Base-by-base conservation (phyloP, 2,888 invertebrate genomes). In the Luffia ferchaultella region DNA sequence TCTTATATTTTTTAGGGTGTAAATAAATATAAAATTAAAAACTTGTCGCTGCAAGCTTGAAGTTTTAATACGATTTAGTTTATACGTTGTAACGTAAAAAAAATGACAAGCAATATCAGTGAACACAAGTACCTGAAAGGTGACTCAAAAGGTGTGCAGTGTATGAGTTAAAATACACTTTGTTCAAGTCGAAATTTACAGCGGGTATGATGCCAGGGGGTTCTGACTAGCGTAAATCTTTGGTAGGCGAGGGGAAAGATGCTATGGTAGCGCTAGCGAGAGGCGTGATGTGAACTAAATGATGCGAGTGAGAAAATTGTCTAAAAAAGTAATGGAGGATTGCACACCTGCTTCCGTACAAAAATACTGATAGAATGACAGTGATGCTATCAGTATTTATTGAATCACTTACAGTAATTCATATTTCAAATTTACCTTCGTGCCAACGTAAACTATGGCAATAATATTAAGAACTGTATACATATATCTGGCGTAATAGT, bases 181-280 rank as follows among this genome's bases (percentile, higher is more conserved):
- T 45, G 49, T 52, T 53, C 50, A 17, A 18, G 50, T 50, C 41
- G 48, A 41, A 41, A 48, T 48, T 48, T 41, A 48, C 18, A 48
- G 48, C 17, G 18, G 48, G 48, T 48, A 48, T 40, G 41, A 48
- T 40, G 48, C 16, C 42, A 48, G 41, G 48, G 18, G 42, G n/a
- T 48, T 48, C 42, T 48, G 48, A 41, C 48, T 48, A 48, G 42
- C 48, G 16, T 48, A 48, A 48, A 19, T 41, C 48, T 30, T 19
- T 19, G 47, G 20, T 30, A 47, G 20, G 18, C 16, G n/a, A 19
- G 41, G 2, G 16, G 12, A 20, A 48, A 48, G 17, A 40, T 48
- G 20, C 48, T 30, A 30, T 30, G 30, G 30, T 3, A 30, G 30
- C 12, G 30, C 30, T 3, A 30, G 30, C 12, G 30, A 30, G 30